Base-by-base conservation (phyloP, 2,797 vertebrate genomes). In the Tarsius wallacei region DNA sequence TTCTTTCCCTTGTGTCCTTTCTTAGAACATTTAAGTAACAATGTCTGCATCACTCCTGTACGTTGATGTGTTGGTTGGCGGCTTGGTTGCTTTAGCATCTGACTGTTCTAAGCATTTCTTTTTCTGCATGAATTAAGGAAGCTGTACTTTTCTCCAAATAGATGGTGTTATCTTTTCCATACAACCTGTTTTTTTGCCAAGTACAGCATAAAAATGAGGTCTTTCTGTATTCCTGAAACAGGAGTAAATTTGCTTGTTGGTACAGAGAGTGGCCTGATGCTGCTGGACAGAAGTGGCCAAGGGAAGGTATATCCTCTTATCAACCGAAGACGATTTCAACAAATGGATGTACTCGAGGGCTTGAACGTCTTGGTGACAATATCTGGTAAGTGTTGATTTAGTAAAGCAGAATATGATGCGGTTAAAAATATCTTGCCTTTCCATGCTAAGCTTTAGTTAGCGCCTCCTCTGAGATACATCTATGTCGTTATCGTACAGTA, bases 291-390 rank as follows among this genome's bases (percentile, higher is more conserved):
- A 97, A 99, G 99, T 90, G 99, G 99, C 95, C 99, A 99, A 97
- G 99, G 99, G 61, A 99, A 99, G 91, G 99, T 99, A 61, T 99
- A 99, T 98, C 99, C 99, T 2, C 99, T 99, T 91, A 99, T 99
- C 98, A 99, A 99, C 98, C 98, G 99, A 80, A 99, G 99, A 57
- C 99, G 99, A 63, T 99, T 99, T 98, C 99, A 99, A 93, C 99
- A 99, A 98, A 99, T 99, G 99, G 99, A 99, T 84, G 99, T 99
- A 64, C 99, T 99, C 78, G 99, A 99, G 98, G 99, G 99, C 86
- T 99, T 99, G 96, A 99, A 99, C 33, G 99, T 99, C 73, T 99
- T 99, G 97, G 99, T 99, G 98, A 99, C 99, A 93, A 99, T 99
- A 99, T 99, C 99, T 98, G 99, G 99, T 99, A 98, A 98, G 95